Base-by-base conservation (phyloP, 2,888 invertebrate species). In the Drosophila neutralis region DNA sequence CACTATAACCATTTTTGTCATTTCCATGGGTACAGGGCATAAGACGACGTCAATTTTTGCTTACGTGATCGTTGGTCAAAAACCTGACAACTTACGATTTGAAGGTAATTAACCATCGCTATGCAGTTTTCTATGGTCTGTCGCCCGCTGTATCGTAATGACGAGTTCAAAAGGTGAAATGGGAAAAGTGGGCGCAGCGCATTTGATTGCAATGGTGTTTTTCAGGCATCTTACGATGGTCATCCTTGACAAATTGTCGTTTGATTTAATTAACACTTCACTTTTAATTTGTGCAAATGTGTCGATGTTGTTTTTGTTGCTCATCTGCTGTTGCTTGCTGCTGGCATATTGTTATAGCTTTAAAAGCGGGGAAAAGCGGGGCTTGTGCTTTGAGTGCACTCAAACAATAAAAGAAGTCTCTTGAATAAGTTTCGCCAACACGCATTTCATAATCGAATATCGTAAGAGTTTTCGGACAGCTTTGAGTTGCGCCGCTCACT, bases 391-490 rank as follows among this genome's bases (percentile, higher is more conserved):
- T 76, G 52, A 63, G 61, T 78, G 74, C 78, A 61, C 62, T 65
- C 79, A 64, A 78, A 79, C 65, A 72, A 60, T 63, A 60, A 65
- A 51, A 54, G 58, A 49, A 48, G 53, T 49, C 68, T 42, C 49
- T 62, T 33, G 35, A 70, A 75, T 71, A 65, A 35, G 79, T 74
- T 74, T 78, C 75, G 76, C 75, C 79, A 33, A 33, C 69, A 79
- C 79, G 66, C 74, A 76, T 84, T 83, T 76, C 81, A 78, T 88
- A 84, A 84, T 86, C 89, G 71, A 76, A 67, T 86, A 71, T 86
- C 83, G 87, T 86, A 86, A 84, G 62, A 81, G 54, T 18, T 35
- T 76, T 66, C 48, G 33, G 63, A 58, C 62, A 63, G 54, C 54
- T 67, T 69, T 38, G 42, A 48, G 29, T 62, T 66, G 38, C 5